phyloP scores from a whole-genome alignment of 1,140 invertebrate species.

The Atta cephalotes region DNA sequence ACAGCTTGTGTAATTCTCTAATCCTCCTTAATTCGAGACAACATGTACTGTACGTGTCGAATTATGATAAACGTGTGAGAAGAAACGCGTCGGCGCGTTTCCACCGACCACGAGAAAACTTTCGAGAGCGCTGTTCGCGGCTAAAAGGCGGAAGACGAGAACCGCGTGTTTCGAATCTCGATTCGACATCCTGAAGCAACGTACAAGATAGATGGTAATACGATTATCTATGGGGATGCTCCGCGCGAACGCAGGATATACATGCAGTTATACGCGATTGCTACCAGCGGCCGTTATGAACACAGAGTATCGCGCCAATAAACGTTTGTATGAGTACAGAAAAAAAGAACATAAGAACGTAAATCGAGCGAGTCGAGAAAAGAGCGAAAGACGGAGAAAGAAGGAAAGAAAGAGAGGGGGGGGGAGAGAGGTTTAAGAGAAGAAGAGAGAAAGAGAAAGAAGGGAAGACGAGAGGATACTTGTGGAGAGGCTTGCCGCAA shows the following conservation, averaged over 20 bases:
- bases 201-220: slow-evolving; percentile 60
- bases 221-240: slow-evolving; percentile 55
- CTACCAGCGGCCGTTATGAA: slow-evolving; percentile 64
- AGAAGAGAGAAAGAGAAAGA: background rate
- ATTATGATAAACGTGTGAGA: slow-evolving; percentile 46
- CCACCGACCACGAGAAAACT: slow-evolving; percentile 50
- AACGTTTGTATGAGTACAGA: slow-evolving; percentile 74
- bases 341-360: slow-evolving; percentile 42
- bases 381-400: background rate
- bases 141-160: slow-evolving; percentile 50
- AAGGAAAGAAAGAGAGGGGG: background rate
- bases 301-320: slow-evolving; percentile 67
- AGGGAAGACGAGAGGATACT: slow-evolving; percentile 17
- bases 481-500: slow-evolving; percentile 72
- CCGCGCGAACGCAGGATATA: slow-evolving; percentile 32
- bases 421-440: background rate
- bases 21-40: slow-evolving; percentile 32
- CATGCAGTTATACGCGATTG: slow-evolving; percentile 60
- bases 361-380: slow-evolving; percentile 34
- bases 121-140: slow-evolving; percentile 31
- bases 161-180: slow-evolving; percentile 58
- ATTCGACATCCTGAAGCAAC: slow-evolving; percentile 41
- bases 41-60: slow-evolving; percentile 26
- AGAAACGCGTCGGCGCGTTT: slow-evolving; percentile 46
- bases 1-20: slow-evolving; percentile 25